Evolutionary conservation across 2,888 invertebrate species (phyloP).

Genomic region (Tortrix viridana): DNA sequence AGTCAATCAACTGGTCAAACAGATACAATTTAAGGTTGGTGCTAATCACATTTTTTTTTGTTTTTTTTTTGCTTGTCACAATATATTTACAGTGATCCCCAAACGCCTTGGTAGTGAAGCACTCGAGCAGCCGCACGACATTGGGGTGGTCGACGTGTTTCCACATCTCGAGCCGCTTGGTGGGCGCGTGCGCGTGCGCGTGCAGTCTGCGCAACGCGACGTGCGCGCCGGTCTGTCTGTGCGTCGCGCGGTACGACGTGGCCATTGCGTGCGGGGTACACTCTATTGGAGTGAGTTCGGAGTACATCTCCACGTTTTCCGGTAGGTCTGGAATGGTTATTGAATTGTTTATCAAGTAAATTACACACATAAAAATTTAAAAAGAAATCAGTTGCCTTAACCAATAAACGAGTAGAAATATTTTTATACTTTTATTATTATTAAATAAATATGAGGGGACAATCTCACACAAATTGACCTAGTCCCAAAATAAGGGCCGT

Average conservation of each 20-base stretch:
- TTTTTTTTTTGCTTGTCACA: no score
- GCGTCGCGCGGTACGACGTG: conserved; percentile 95
- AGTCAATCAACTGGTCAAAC: no score
- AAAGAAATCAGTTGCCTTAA: no score
- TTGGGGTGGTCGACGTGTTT: conserved; percentile 97
- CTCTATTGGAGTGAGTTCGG: conserved; percentile 94
- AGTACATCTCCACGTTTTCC: conserved; percentile 94
- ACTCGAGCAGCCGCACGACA: conserved; percentile 95
- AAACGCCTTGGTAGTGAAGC: conserved; percentile 97
- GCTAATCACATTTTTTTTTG: no score
- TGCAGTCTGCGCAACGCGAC: conserved; percentile 95
- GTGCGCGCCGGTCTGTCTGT: conserved; percentile 92
- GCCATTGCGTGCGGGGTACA: conserved; percentile 88
- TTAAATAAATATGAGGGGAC: no score
- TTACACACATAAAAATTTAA: no score
- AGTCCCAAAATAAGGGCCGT: no score
- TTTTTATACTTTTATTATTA: no score
- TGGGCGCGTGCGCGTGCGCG: conserved; percentile 90
- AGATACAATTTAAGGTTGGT: no score
- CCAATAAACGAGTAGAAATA: no score
- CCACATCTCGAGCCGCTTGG: conserved; percentile 97
- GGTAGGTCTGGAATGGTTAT: conserved; percentile 92
- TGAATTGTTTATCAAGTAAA: no score
- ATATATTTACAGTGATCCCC: conserved; percentile 98
- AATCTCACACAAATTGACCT: no score